These are phyloP conservation scores for Macrophya annulata DNA, from an alignment of 2,888 invertebrate genomes.

Conservation along the genomic window DNA sequence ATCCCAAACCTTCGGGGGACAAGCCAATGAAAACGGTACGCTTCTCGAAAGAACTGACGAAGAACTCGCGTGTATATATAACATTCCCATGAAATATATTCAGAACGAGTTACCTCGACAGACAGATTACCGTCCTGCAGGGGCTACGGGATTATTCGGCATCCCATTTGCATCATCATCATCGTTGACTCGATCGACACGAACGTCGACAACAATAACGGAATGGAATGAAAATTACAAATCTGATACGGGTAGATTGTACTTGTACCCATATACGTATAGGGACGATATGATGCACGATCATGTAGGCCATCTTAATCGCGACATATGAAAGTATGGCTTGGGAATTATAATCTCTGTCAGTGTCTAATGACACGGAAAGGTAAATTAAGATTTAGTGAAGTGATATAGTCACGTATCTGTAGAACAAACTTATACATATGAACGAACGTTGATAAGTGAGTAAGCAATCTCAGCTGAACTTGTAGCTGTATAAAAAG, in stretches of 20 bases:
- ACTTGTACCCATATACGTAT: not conserved
- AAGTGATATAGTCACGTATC: slow-evolving; percentile 13
- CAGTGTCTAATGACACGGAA: slow-evolving; percentile 43
- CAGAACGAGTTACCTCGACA: slow-evolving; percentile 23
- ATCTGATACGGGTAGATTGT: slow-evolving; percentile 23
- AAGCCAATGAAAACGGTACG: not conserved
- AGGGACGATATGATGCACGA: slow-evolving; percentile 14
- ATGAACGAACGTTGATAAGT: not conserved
- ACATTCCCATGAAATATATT: slow-evolving; percentile 41
- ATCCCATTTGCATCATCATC: slow-evolving; percentile 33
- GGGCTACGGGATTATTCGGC: slow-evolving; percentile 27
- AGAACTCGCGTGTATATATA: slow-evolving; percentile 17
- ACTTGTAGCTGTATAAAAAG: not conserved
- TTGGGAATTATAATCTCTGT: slow-evolving; percentile 44
- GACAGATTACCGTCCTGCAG: not conserved
- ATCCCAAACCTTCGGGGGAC: not conserved
- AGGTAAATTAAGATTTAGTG: slow-evolving; percentile 34
- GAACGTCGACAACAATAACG: slow-evolving; percentile 48
- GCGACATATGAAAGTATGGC: slow-evolving; percentile 47
- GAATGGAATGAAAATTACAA: slow-evolving; percentile 47
- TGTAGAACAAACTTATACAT: not conserved
- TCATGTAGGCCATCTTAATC: slow-evolving; percentile 56
- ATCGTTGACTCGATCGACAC: slow-evolving; percentile 36
- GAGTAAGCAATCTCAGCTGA: slow-evolving; percentile 3
- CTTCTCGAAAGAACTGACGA: not conserved